Evolutionary conservation across 2,797 vertebrate genomes (phyloP).

Genomic region (Phoebastria nigripes): DNA sequence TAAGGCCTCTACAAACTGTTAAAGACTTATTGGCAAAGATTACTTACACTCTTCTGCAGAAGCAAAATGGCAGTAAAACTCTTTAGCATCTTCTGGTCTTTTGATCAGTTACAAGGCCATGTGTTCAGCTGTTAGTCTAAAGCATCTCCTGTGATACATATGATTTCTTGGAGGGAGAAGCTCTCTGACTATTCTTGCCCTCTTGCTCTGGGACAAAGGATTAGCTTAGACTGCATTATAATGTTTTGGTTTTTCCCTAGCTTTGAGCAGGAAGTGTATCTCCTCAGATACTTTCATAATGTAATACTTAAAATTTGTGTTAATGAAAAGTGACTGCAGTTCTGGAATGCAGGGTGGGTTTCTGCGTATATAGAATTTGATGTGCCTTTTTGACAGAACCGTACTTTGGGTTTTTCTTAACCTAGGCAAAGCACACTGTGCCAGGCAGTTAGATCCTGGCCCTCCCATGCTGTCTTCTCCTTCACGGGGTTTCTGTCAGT

Average conservation of each 20-base stretch:
- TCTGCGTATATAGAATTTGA: background rate
- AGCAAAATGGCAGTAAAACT: background rate
- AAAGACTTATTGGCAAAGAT: background rate
- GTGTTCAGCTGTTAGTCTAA: background rate
- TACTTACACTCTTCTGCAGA: background rate
- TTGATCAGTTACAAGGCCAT: background rate
- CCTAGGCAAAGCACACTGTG: background rate
- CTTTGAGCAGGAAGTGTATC: background rate
- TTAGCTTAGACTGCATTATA: background rate
- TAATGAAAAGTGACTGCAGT: background rate
- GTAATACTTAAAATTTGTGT: background rate
- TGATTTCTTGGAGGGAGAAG: background rate
- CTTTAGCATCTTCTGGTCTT: background rate
- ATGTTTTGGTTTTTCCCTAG: background rate
- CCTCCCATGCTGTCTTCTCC: background rate
- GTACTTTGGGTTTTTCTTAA: background rate
- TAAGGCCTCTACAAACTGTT: background rate
- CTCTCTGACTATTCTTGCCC: fast-evolving
- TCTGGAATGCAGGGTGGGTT: background rate
- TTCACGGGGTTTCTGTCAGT: background rate
- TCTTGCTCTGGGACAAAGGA: background rate
- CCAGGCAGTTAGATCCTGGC: background rate
- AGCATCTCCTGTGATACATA: fast-evolving
- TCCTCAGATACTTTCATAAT: background rate
- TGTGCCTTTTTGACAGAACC: background rate